Conservation (phyloP, 2,888 invertebrate genomes). For the Dendrolimus houi region DNA sequence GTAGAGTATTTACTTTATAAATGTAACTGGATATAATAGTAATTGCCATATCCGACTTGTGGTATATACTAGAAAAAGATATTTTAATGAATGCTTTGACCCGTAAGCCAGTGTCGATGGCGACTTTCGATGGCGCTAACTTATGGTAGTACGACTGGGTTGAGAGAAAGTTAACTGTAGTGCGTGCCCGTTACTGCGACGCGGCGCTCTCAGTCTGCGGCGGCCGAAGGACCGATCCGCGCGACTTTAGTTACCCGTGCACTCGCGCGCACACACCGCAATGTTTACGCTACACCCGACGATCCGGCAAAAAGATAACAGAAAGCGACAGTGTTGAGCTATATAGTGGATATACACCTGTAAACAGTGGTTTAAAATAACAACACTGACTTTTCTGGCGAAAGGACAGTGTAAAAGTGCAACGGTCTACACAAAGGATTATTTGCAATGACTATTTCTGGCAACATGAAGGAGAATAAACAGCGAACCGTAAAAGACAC, state of each 20-base stretch:
- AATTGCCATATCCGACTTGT: neutral
- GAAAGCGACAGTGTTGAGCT: conserved; percentile 60
- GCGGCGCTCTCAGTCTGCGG: conserved; percentile 30
- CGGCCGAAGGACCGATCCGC: conserved; percentile 24
- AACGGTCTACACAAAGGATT: conserved; percentile 42
- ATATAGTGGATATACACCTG: conserved; percentile 14
- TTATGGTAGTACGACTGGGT: conserved; percentile 47
- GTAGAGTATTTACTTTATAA: neutral
- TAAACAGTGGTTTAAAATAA: neutral
- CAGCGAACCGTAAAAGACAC: conserved; percentile 57
- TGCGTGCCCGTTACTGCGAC: conserved; percentile 62
- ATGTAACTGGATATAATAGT: neutral
- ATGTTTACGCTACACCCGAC: conserved; percentile 43
- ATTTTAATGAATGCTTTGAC: conserved; percentile 60
- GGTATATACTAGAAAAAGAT: conserved; percentile 13
- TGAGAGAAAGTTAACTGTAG: conserved; percentile 76
- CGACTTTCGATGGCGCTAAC: conserved; percentile 69
- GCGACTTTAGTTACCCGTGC: conserved; percentile 15
- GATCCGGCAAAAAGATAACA: conserved; percentile 44
- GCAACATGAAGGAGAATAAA: conserved; percentile 67
- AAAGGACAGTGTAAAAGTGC: conserved; percentile 45
- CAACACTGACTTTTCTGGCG: conserved; percentile 1
- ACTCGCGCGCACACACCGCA: conserved; percentile 20
- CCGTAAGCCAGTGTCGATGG: conserved; percentile 47
- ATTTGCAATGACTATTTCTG: conserved; percentile 58